These are phyloP conservation scores for Boleophthalmus pectinirostris DNA, from an alignment of 2,113 vertebrate species.

Conservation along the genomic window DNA sequence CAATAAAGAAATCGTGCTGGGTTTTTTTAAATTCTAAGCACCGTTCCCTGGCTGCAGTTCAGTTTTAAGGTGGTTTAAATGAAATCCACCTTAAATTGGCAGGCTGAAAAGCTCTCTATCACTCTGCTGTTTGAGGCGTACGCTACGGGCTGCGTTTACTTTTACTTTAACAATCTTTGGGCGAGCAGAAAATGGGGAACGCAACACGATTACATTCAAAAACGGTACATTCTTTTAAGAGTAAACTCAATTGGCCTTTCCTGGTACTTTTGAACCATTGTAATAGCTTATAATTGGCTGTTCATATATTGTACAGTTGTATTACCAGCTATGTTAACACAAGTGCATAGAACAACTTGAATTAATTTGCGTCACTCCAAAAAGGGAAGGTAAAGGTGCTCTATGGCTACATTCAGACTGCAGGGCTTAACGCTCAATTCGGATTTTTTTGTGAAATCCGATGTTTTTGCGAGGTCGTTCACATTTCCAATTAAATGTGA, in stretches of 20 bases:
- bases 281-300: neutral
- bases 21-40: slow-evolving; percentile 19
- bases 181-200: slow-evolving; percentile 43
- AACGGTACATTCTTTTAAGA: slow-evolving; percentile 64
- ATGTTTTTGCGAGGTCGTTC: too few relatives aligned
- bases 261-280: neutral
- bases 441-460: too few relatives aligned
- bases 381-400: too few relatives aligned
- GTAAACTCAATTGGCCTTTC: slow-evolving; percentile 13
- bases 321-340: neutral
- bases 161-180: slow-evolving; percentile 54
- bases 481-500: too few relatives aligned
- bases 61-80: slow-evolving; percentile 1
- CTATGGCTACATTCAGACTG: too few relatives aligned
- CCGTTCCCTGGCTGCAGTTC: slow-evolving; percentile 37
- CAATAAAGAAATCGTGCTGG: slow-evolving; percentile 34
- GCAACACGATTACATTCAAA: slow-evolving; percentile 65
- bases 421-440: too few relatives aligned
- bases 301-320: neutral
- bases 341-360: neutral
- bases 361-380: too few relatives aligned
- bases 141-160: slow-evolving; percentile 58
- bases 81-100: slow-evolving; percentile 34
- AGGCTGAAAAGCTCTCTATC: slow-evolving; percentile 49
- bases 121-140: slow-evolving; percentile 14